Evolutionary conservation across 2,113 vertebrate genomes (phyloP), one percentile per base, ranked within the genome.

Genomic region (Pangasianodon gigas): DNA sequence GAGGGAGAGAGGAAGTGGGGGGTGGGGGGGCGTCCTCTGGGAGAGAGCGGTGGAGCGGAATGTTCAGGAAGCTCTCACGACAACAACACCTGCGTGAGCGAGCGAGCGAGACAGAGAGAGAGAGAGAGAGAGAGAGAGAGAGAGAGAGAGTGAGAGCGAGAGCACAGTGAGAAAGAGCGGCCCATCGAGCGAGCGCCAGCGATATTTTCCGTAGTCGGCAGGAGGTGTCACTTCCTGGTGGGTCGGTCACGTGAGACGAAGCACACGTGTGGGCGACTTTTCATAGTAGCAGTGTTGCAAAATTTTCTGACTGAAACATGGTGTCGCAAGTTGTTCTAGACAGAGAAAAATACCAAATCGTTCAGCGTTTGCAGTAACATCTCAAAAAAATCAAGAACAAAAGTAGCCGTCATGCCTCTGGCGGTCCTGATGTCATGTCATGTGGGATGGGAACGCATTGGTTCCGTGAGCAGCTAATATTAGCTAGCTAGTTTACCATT

Each of bases 11-110:
- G 86, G 52, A 77, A 86, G 88, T 37, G 88, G 56, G 37, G 52
- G 54, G 9, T 2, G 5, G 48, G 41, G 54, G 37, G 86, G 71
- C 21, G 21, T 89, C 88, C 84, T 51, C 84, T 89, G 88, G 87
- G 90, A 90, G 69, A 90, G 81, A 80, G 74, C 58, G 26, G 84
- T 85, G 58, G 88, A 86, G 88, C 52, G 58, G 84, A 89, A 89
- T 86, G 84, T 89, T 89, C 83, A 89, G 88, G 88, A 89, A 86
- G 88, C 88, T 89, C 88, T 89, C 84, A 60, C 87, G 58, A 88
- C 87, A 88, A 82, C 58, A 89, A 75, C 88, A 89, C 88, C 83
- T 89, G 88, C 71, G 29, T 58, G 41, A 44, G 52, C n/a, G 75
- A n/a, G 84, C 44, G 84, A 84, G 51, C 46, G 84, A 37, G 32